These are phyloP conservation scores for Lycophotia porphyrea DNA, from an alignment of 2,888 invertebrate species.

Conservation along the genomic window DNA sequence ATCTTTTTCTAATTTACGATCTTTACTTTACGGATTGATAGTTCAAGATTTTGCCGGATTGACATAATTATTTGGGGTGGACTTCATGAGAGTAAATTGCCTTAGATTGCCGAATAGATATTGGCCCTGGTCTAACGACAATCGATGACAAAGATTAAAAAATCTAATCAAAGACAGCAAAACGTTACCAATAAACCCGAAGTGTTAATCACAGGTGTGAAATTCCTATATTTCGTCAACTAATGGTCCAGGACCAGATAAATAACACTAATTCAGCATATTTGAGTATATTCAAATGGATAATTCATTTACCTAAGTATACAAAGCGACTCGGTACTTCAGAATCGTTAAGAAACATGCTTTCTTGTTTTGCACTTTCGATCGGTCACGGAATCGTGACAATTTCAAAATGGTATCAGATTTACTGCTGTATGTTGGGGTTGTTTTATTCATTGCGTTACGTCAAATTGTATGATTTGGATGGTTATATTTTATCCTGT, in stretches of 20 bases:
- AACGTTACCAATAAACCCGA: not conserved
- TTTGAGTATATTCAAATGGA: not conserved
- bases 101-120: not conserved
- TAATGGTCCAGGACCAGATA: not conserved
- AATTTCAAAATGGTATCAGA: slow-evolving; percentile 31
- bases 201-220: not conserved
- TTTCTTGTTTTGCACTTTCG: slow-evolving; percentile 40
- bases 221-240: not conserved
- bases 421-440: slow-evolving; percentile 37
- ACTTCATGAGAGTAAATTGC: not conserved
- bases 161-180: not conserved
- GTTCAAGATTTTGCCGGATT: not conserved
- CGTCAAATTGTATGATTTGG: slow-evolving; percentile 4
- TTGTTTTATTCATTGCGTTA: slow-evolving; percentile 3
- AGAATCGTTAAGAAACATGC: slow-evolving; percentile 13
- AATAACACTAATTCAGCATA: not conserved
- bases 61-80: not conserved
- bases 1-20: not conserved
- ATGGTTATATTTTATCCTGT: not conserved
- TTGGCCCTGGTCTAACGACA: not conserved
- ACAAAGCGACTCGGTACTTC: not conserved
- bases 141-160: not conserved
- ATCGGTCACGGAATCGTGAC: slow-evolving; percentile 44
- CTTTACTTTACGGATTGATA: not conserved
- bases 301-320: not conserved